Percentiles rank a stretch among this genome's conserved stretches.
phyloP scores from a whole-genome alignment of 92 coral and sea anemone genomes.

The Meandrina meandrites region DNA sequence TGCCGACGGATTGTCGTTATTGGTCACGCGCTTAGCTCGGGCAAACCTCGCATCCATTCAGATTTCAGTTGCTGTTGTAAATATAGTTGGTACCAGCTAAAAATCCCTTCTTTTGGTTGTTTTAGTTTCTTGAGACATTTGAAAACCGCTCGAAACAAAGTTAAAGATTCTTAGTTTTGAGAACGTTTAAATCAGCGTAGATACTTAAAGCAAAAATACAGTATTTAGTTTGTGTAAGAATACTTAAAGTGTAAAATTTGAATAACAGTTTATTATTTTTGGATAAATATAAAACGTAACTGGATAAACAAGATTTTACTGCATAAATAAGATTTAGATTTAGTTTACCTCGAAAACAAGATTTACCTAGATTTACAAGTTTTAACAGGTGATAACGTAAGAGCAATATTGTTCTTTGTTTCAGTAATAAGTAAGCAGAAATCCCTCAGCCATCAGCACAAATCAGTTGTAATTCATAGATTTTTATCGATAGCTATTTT shows the following conservation, averaged over 20 bases:
- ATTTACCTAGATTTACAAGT: not conserved
- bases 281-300: not conserved
- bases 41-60: no score
- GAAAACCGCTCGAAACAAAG: not conserved
- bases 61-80: not conserved
- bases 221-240: slow-evolving; percentile 6
- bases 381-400: not conserved
- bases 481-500: slow-evolving; percentile 16
- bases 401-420: not conserved
- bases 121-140: not conserved
- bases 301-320: not conserved
- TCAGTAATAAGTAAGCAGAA: not conserved
- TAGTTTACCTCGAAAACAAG: not conserved
- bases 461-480: not conserved
- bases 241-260: not conserved
- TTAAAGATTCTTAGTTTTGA: not conserved
- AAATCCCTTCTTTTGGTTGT: not conserved
- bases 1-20: no score
- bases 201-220: not conserved
- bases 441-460: not conserved
- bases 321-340: not conserved
- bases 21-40: no score
- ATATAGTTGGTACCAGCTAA: not conserved
- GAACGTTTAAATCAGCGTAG: not conserved
- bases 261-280: slow-evolving; percentile 19